Conservation (phyloP, 2,113 vertebrate species). For the Puma concolor region DNA sequence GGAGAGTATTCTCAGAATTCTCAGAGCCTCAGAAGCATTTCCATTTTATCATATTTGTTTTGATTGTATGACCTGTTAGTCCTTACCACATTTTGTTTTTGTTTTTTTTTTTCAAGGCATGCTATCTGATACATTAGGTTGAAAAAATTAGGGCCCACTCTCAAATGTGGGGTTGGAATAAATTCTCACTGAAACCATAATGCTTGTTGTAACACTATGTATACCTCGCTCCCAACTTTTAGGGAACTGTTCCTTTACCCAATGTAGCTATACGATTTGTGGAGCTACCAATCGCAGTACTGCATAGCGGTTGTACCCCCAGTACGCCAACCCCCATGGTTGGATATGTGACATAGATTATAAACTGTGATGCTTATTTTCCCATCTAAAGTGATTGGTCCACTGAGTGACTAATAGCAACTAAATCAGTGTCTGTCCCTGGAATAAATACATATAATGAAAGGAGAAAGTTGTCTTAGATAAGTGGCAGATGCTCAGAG, state of each 20-base stretch:
- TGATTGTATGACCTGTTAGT: background rate
- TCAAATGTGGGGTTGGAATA: background rate
- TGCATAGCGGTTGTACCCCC: background rate
- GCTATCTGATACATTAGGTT: background rate
- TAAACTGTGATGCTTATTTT: background rate
- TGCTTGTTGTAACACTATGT: background rate
- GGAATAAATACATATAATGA: background rate
- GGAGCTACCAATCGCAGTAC: background rate
- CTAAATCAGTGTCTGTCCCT: background rate
- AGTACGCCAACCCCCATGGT: background rate
- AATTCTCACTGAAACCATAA: background rate
- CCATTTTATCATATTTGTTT: background rate
- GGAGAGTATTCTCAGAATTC: background rate
- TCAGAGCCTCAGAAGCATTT: background rate
- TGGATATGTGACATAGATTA: background rate
- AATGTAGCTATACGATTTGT: background rate
- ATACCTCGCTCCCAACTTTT: background rate
- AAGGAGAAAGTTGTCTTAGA: background rate
- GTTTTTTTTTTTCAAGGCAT: background rate
- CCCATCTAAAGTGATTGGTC: background rate
- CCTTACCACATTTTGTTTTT: background rate
- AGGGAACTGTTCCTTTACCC: background rate
- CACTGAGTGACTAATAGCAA: background rate
- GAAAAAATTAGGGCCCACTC: background rate
- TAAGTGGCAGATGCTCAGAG: background rate